phyloP scores from a whole-genome alignment of 2,113 vertebrate species.

The Mesoclemmys tuberculata region DNA sequence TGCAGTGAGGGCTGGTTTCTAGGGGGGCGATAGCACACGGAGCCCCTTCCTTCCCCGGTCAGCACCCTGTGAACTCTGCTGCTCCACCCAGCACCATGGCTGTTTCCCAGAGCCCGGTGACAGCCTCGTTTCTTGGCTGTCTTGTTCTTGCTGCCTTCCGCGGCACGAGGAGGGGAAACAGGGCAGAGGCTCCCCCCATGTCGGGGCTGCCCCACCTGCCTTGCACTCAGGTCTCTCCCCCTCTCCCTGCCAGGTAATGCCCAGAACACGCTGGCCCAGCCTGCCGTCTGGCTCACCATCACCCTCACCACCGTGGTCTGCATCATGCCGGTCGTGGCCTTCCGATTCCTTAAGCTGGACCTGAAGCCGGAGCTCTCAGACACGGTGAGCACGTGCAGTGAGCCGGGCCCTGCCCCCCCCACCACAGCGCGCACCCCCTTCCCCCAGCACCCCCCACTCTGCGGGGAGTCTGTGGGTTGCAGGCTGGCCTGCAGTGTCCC shows the following conservation, averaged over 20 bases:
- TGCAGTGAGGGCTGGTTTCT: not conserved
- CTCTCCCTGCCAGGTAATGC: slow-evolving; percentile 80
- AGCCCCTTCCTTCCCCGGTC: not conserved
- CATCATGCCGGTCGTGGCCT: slow-evolving; percentile 92
- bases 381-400: slow-evolving; percentile 78
- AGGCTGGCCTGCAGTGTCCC: too few relatives aligned
- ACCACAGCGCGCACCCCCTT: too few relatives aligned
- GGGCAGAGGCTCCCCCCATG: not conserved
- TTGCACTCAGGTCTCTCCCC: rapidly evolving
- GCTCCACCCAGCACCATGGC: not conserved
- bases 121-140: not conserved
- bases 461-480: too few relatives aligned
- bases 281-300: slow-evolving; percentile 94
- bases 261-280: slow-evolving; percentile 90
- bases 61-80: not conserved
- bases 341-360: slow-evolving; percentile 94
- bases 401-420: not conserved
- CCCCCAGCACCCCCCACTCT: not conserved
- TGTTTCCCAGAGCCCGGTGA: not conserved
- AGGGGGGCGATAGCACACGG: not conserved
- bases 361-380: slow-evolving; percentile 92
- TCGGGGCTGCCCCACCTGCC: rapidly evolving
- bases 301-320: slow-evolving; percentile 89
- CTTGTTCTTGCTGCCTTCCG: not conserved
- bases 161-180: not conserved